phyloP scores from a whole-genome alignment of 2,797 vertebrate genomes.

The Dipus sagitta region DNA sequence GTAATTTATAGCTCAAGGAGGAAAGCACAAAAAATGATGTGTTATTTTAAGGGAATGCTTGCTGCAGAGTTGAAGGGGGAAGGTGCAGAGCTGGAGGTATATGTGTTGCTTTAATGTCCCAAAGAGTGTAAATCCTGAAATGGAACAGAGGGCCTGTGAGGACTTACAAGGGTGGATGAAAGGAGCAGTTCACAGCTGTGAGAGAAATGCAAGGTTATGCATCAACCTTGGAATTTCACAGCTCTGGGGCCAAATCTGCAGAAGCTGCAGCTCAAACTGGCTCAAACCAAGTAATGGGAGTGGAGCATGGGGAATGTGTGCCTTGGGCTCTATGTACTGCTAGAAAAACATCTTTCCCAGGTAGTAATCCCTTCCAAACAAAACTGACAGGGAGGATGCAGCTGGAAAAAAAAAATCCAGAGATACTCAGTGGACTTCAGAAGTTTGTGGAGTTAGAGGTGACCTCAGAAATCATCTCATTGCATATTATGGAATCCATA shows the following conservation, averaged over 20 bases:
- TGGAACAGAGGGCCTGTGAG: conserved; percentile 19
- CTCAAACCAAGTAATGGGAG: conserved; percentile 18
- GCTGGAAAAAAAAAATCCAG: not conserved
- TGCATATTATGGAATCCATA: conserved; percentile 61
- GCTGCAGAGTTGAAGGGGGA: conserved; percentile 12
- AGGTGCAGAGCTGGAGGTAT: conserved; percentile 36
- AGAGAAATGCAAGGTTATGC: conserved; percentile 53
- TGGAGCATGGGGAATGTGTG: conserved; percentile 6
- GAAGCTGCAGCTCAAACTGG: conserved; percentile 33
- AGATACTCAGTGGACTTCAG: conserved; percentile 55
- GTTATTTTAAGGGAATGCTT: conserved; percentile 19
- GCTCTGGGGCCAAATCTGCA: conserved; percentile 53
- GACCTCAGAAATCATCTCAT: conserved; percentile 47
- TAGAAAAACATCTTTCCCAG: conserved; percentile 20
- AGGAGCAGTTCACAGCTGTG: conserved; percentile 55
- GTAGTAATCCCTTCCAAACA: conserved; percentile 57
- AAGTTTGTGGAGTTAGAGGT: conserved; percentile 49
- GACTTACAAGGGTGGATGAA: conserved; percentile 30
- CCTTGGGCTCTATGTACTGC: not conserved
- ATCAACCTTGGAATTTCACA: conserved; percentile 70
- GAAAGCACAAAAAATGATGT: not conserved
- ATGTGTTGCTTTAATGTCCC: not conserved
- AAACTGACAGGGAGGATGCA: conserved; percentile 37
- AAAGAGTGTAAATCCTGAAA: conserved; percentile 54
- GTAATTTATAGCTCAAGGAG: not conserved